phyloP scores from a whole-genome alignment of 2,797 vertebrate species.

The Merluccius polli region DNA sequence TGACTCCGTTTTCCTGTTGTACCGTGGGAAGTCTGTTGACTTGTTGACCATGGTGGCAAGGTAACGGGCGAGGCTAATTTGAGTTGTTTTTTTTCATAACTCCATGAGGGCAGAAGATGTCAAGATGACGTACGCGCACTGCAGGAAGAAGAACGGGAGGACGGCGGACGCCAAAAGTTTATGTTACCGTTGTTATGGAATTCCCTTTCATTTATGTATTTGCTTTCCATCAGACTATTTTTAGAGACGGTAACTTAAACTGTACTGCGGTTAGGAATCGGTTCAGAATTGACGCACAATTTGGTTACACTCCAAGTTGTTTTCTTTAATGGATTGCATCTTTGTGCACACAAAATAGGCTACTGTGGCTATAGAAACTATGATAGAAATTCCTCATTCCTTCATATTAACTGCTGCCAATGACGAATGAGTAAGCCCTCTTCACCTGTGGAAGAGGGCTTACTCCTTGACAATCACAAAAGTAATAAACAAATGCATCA shows the following conservation, averaged over 20 bases:
- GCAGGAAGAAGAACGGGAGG: not conserved
- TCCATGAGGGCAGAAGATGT: not conserved
- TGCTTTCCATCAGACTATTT: not conserved
- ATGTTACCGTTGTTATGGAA: not conserved
- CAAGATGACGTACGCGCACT: not conserved
- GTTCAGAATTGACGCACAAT: not conserved
- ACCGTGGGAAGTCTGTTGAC: not conserved
- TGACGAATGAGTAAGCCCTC: not conserved
- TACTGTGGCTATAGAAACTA: not conserved
- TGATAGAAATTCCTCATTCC: not conserved
- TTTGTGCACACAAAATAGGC: not conserved
- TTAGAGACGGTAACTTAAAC: not conserved
- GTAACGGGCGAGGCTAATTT: not conserved
- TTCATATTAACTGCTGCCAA: not conserved
- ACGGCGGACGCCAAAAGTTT: not conserved
- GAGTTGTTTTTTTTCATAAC: not conserved
- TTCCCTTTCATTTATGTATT: not conserved
- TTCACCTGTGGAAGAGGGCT: not conserved
- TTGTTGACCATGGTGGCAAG: not conserved
- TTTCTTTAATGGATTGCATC: not conserved
- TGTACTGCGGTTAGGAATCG: not conserved
- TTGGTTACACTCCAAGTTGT: not conserved
- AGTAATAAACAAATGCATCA: constrained; percentile 36
- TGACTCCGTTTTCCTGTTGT: not conserved
- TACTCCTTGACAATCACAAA: constrained; percentile 21